A percentile compares a stretch with the other conserved stretches of the same genome.
Conservation (phyloP, 2,113 vertebrate genomes). For the Oryzias javanicus region DNA sequence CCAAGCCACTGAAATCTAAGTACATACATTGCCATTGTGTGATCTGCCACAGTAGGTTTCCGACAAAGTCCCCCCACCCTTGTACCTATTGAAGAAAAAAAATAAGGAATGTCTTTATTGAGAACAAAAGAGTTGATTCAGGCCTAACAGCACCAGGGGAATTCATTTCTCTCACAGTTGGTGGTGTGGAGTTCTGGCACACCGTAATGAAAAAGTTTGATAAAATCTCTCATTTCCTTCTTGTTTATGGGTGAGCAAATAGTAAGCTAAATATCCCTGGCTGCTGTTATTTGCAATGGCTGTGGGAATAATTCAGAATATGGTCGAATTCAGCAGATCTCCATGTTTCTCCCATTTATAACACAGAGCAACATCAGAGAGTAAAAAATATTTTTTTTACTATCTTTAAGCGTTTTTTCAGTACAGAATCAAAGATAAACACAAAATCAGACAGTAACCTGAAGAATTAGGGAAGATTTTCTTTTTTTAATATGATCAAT, state of each 20-base stretch:
- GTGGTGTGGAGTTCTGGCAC: conserved; percentile 74
- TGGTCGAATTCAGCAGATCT: conserved; percentile 59
- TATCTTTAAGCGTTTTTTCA: too few species aligned
- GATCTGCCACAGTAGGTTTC: conserved; percentile 62
- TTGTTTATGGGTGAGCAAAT: conserved; percentile 70
- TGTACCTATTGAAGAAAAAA: conserved; percentile 55
- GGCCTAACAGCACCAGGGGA: conserved; percentile 72
- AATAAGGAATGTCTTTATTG: conserved; percentile 74
- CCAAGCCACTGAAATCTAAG: conserved; percentile 73
- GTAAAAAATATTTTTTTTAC: too few species aligned
- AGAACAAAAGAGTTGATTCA: conserved; percentile 75
- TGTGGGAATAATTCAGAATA: conserved; percentile 57
- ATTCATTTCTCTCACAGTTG: conserved; percentile 82
- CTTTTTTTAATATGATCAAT: too few species aligned
- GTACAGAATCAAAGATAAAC: too few species aligned
- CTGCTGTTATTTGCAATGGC: conserved; percentile 67
- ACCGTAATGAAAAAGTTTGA: conserved; percentile 75
- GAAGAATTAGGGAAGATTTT: too few species aligned
- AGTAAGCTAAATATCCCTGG: conserved; percentile 60
- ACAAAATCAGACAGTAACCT: too few species aligned
- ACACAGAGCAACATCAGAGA: conserved; percentile 18
- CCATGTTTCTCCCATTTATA: conserved; percentile 14
- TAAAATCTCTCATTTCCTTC: conserved; percentile 79
- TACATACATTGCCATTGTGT: conserved; percentile 70
- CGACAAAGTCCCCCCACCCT: conserved; percentile 65